A percentile compares a stretch with the other conserved stretches of the same genome.
phyloP scores from a whole-genome alignment of 2,797 vertebrate genomes.

The Cephalopachus bancanus region DNA sequence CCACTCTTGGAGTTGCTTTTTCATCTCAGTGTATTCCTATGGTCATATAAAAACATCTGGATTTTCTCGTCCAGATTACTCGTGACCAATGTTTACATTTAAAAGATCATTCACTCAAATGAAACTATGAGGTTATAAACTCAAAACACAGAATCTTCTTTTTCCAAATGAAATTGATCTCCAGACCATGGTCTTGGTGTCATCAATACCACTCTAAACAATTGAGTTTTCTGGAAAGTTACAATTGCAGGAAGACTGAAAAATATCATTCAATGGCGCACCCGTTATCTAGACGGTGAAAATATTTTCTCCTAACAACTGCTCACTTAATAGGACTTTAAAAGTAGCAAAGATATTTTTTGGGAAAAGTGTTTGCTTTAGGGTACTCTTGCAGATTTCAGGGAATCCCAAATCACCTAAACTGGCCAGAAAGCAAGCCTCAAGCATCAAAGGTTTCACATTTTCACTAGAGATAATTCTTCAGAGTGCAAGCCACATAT shows the following conservation, averaged over 20 bases:
- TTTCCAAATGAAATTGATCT: background rate
- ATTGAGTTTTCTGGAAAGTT: background rate
- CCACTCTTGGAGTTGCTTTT: background rate
- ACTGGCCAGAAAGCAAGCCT: background rate
- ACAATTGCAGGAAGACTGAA: background rate
- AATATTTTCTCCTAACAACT: background rate
- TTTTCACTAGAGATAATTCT: background rate
- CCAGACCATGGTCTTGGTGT: background rate
- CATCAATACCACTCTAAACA: background rate
- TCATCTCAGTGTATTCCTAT: background rate
- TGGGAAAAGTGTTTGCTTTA: background rate
- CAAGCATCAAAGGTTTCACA: background rate
- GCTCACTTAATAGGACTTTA: background rate
- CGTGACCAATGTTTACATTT: background rate
- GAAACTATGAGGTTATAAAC: background rate
- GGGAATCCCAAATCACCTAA: background rate
- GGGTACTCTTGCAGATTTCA: background rate
- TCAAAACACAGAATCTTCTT: constrained; percentile 13
- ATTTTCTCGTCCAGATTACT: background rate
- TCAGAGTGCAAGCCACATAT: background rate
- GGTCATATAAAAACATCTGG: background rate
- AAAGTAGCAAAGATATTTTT: background rate
- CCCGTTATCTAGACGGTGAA: background rate
- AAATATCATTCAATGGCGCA: background rate
- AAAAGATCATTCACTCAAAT: background rate